Percentiles rank a stretch among this genome's conserved stretches.
Conservation (phyloP, 1,140 invertebrate genomes). For the Helicoverpa armigera region DNA sequence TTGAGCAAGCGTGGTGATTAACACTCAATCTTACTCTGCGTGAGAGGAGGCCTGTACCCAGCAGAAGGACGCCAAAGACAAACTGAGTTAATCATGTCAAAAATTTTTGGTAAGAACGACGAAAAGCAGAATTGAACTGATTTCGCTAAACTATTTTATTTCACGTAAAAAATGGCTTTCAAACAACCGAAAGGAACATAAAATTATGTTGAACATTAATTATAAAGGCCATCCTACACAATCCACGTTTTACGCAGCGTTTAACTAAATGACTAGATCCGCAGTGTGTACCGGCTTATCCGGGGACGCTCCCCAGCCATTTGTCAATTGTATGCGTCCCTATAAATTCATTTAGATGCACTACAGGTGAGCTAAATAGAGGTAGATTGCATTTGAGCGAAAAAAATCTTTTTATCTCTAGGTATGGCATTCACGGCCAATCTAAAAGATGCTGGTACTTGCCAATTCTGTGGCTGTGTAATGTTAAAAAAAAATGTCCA, state of each 20-base stretch:
- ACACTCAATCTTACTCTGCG: too few species aligned
- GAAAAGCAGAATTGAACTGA: too few species aligned
- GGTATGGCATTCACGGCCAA: not conserved
- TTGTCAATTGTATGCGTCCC: conserved; percentile 39
- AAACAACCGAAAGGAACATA: too few species aligned
- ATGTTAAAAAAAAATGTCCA: too few species aligned
- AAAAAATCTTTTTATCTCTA: too few species aligned
- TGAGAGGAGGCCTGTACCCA: too few species aligned
- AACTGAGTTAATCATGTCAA: too few species aligned
- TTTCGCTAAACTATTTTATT: too few species aligned
- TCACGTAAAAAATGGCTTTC: too few species aligned
- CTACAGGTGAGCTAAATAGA: not conserved
- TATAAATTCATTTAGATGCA: conserved; percentile 27
- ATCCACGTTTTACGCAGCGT: not conserved
- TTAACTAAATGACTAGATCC: conserved; percentile 18
- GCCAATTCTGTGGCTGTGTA: not conserved
- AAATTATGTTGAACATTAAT: not conserved
- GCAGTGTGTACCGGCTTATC: not conserved
- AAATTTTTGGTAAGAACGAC: too few species aligned
- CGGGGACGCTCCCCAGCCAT: conserved; percentile 13
- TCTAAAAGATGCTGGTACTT: not conserved
- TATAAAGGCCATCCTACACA: conserved; percentile 11
- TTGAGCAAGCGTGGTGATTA: too few species aligned
- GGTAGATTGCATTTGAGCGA: not conserved
- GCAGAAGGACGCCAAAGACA: too few species aligned